Base-by-base conservation (phyloP, 2,797 vertebrate genomes). In the Tenualosa ilisha region DNA sequence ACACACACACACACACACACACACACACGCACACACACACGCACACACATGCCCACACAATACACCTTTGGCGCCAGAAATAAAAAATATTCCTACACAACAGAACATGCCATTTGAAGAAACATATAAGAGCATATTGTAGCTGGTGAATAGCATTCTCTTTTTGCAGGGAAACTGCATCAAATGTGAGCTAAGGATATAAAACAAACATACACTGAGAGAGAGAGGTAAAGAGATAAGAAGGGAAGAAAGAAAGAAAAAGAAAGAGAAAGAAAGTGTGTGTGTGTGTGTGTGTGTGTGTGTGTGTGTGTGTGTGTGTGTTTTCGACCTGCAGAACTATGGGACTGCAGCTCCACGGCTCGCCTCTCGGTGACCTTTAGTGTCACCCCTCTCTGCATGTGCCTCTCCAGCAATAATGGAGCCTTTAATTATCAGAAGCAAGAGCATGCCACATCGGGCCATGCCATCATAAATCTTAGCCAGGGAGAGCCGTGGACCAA, bases 351-450 rank as follows among this genome's bases (percentile, higher is more conserved):
- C 85, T 85, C 84, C 85, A 54, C 84, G 63, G 83, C 63, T 81
- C 82, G 85, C 88, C 88, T 88, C 81, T 79, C 84, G n/a, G 50
- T 87, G 91, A 89, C 91, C 90, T 91, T 89, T 91, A 86, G 84
- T 84, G 85, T 82, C 87, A 85, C 82, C 88, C 88, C 86, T 83
- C 87, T 91, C 89, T 89, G 88, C 89, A 91, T 89, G 87, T 63
- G 82, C 86, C 82, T 86, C 88, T 87, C 83, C 83, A 85, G 86
- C 89, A 89, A 90, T 91, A 91, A 91, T 82, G 88, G 87, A 82
- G 83, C 88, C 88, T 91, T 91, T 90, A 91, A 91, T 91, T 91
- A 91, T 91, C 87, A 90, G 88, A 90, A 86, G 85, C 88, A 89
- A 87, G 89, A 88, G 89, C 88, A 89, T 87, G 86, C 87, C 84